These are phyloP conservation scores for Gonioctena quinquepunctata DNA, from an alignment of 1,140 invertebrate species.

Conservation along the genomic window DNA sequence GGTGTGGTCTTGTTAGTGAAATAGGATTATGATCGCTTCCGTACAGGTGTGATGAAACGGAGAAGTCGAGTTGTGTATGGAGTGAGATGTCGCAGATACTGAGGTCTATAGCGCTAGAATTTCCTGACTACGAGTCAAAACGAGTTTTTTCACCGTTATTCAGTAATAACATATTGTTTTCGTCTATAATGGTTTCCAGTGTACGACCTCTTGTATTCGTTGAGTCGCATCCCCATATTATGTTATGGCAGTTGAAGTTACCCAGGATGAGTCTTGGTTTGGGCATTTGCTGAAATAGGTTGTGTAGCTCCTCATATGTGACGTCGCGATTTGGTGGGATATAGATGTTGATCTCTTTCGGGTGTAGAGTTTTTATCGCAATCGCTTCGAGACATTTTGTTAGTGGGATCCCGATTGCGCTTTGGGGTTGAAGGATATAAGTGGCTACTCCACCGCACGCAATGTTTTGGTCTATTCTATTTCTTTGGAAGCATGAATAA, in stretches of 20 bases:
- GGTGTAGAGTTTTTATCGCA: not conserved
- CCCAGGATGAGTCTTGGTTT: not conserved
- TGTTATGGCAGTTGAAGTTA: not conserved
- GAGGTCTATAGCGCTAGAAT: not conserved
- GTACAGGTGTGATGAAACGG: not conserved
- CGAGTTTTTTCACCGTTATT: conserved; percentile 1
- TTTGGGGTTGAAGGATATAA: not conserved
- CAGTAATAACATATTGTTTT: not conserved
- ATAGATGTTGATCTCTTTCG: not conserved
- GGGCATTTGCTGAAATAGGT: not conserved
- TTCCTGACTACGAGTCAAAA: not conserved
- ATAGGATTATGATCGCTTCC: not conserved
- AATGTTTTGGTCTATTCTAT: not conserved
- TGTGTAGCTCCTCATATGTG: not conserved
- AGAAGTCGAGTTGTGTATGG: not conserved
- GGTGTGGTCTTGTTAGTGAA: not conserved
- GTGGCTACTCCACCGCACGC: not conserved
- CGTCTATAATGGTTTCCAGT: not conserved
- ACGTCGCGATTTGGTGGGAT: not conserved
- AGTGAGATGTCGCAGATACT: not conserved
- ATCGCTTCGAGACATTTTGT: not conserved
- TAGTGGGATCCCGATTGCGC: not conserved
- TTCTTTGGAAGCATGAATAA: not conserved
- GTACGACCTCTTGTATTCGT: not conserved
- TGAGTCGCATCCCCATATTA: not conserved